Evolutionary conservation across 2,888 invertebrate genomes (phyloP).

Genomic region (Apantesis nais): DNA sequence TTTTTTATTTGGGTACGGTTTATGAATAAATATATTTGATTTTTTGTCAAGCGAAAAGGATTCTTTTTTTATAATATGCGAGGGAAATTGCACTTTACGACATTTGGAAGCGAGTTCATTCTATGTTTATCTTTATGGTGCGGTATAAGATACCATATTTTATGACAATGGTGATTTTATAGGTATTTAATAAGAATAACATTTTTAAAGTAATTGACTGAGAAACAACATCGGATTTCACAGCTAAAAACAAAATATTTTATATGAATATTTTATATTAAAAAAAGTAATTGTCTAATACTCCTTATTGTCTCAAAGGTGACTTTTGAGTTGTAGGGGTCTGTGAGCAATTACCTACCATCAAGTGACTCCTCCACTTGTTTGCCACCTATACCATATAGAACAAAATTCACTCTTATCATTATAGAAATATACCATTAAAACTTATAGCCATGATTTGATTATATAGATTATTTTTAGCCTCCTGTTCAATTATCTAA

Average conservation of each 20-base stretch:
- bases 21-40: slow-evolving; percentile 29
- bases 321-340: too few species aligned
- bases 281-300: too few species aligned
- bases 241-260: not conserved
- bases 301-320: too few species aligned
- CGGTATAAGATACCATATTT: not conserved
- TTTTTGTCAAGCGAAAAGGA: slow-evolving; percentile 8
- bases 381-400: too few species aligned
- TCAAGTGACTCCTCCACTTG: too few species aligned
- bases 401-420: too few species aligned
- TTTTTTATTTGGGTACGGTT: slow-evolving; percentile 35
- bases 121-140: not conserved
- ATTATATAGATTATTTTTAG: too few species aligned
- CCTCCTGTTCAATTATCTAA: too few species aligned
- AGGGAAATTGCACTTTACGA: not conserved
- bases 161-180: not conserved
- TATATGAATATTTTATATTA: too few species aligned
- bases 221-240: not conserved
- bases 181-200: not conserved
- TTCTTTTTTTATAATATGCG: slow-evolving; percentile 7
- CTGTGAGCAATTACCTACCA: too few species aligned
- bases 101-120: not conserved
- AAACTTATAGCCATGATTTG: too few species aligned
- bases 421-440: too few species aligned
- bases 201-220: not conserved